phyloP scores from a whole-genome alignment of 1,140 invertebrate genomes.

The Zophobas morio region DNA sequence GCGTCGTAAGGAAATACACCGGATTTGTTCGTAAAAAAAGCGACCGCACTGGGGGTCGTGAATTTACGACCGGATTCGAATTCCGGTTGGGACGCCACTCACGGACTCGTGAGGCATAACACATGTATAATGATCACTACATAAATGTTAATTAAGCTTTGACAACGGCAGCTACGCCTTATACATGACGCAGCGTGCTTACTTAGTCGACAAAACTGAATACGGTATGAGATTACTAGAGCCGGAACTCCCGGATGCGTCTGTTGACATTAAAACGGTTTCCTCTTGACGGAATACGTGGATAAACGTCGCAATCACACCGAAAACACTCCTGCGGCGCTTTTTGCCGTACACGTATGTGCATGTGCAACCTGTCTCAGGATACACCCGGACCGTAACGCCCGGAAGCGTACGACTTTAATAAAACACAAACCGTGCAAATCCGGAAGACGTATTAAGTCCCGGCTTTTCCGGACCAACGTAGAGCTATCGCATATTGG shows the following conservation, averaged over 20 bases:
- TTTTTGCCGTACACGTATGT: conserved; percentile 10
- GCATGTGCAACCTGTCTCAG: not conserved
- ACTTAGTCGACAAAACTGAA: conserved; percentile 44
- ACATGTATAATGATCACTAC: conserved; percentile 56
- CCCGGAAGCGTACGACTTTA: conserved; percentile 14
- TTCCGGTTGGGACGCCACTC: conserved; percentile 42
- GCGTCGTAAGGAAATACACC: conserved; percentile 24
- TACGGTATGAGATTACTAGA: conserved; percentile 40
- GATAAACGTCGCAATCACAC: conserved; percentile 30
- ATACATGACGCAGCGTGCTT: conserved; percentile 33
- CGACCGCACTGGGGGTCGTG: not conserved
- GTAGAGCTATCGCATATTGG: conserved; percentile 31
- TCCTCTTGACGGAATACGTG: conserved; percentile 10
- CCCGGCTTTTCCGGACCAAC: not conserved
- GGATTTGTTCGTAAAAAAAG: conserved; percentile 20
- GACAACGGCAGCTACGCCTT: conserved; percentile 50
- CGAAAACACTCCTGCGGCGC: conserved; percentile 26
- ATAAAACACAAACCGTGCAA: conserved; percentile 34
- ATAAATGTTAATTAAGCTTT: conserved; percentile 59
- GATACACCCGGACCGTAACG: not conserved
- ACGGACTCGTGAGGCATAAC: conserved; percentile 49
- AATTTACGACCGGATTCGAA: not conserved
- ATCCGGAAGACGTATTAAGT: conserved; percentile 27
- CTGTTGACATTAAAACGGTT: conserved; percentile 37
- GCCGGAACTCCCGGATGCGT: conserved; percentile 17